Percentiles rank a stretch among this genome's conserved stretches.
These are phyloP conservation scores for Smutsia gigantea DNA, from an alignment of 2,797 vertebrate species.

Conservation along the genomic window DNA sequence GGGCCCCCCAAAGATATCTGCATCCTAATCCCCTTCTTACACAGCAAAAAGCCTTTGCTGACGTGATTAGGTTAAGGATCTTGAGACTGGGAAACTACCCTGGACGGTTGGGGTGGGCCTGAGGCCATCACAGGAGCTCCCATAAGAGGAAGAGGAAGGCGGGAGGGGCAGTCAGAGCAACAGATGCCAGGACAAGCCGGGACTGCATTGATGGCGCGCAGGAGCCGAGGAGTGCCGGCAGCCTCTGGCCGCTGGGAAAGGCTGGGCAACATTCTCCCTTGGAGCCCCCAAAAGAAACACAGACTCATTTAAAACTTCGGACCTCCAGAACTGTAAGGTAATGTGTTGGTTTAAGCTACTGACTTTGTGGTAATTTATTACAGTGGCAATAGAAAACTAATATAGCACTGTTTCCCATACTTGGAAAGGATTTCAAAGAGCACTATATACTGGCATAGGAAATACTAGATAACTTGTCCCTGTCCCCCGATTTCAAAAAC, in stretches of 20 bases:
- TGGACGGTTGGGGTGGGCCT: not conserved
- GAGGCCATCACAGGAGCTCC: not conserved
- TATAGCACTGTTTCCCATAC: not conserved
- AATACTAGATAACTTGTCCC: not conserved
- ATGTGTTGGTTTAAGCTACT: not conserved
- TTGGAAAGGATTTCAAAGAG: not conserved
- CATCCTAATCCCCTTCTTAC: too few relatives aligned
- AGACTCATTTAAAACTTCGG: not conserved
- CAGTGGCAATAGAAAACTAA: not conserved
- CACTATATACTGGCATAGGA: not conserved
- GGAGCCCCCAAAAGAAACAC: too few relatives aligned
- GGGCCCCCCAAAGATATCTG: rapidly evolving
- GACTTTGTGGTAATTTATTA: not conserved
- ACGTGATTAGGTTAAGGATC: not conserved
- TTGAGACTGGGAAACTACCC: not conserved
- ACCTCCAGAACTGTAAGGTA: not conserved
- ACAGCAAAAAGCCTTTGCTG: not conserved
- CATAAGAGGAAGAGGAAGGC: not conserved
- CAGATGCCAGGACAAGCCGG: rapidly evolving
- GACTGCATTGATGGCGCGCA: rapidly evolving
- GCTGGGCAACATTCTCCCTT: not conserved
- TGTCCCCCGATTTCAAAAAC: not conserved
- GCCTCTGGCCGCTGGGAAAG: not conserved
- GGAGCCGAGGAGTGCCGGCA: not conserved
- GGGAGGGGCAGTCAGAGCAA: not conserved